These are phyloP conservation scores for Ptychochromis oligacanthus DNA, from an alignment of 2,113 vertebrate genomes.

Conservation along the genomic window DNA sequence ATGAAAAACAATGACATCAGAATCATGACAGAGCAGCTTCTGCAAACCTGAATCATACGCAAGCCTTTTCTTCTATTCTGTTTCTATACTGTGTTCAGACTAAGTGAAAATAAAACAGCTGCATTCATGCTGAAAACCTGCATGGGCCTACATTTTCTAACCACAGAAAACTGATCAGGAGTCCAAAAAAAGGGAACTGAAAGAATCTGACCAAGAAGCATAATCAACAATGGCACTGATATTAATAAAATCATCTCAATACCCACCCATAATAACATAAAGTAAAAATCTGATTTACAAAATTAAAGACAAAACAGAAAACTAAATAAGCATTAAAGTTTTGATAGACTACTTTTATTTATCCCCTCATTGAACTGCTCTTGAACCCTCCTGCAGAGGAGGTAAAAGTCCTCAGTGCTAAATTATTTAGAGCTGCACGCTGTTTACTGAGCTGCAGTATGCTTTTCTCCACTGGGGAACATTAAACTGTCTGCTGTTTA, in stretches of 20 bases:
- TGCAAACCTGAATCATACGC: background rate
- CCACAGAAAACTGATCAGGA: background rate
- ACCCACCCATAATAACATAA: background rate
- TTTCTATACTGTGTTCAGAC: background rate
- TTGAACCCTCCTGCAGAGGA: background rate
- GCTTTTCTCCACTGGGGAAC: background rate
- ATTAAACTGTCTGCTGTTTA: background rate
- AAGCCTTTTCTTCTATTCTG: background rate
- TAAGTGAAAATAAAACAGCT: background rate
- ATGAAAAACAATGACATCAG: background rate
- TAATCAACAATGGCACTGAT: background rate
- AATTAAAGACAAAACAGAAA: background rate
- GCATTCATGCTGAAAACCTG: background rate
- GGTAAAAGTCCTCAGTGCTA: constrained; percentile 21
- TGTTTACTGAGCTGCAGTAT: background rate
- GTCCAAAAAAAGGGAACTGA: background rate
- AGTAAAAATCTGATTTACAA: background rate
- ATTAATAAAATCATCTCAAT: background rate
- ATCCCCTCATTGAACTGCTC: background rate
- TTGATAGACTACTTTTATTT: background rate
- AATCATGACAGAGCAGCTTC: constrained; percentile 1
- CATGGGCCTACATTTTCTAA: background rate
- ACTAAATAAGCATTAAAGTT: background rate
- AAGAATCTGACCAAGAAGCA: background rate
- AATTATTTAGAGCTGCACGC: constrained; percentile 44